Evolutionary conservation across 2,113 vertebrate species (phyloP).

Genomic region (Sarotherodon lohbergeri): DNA sequence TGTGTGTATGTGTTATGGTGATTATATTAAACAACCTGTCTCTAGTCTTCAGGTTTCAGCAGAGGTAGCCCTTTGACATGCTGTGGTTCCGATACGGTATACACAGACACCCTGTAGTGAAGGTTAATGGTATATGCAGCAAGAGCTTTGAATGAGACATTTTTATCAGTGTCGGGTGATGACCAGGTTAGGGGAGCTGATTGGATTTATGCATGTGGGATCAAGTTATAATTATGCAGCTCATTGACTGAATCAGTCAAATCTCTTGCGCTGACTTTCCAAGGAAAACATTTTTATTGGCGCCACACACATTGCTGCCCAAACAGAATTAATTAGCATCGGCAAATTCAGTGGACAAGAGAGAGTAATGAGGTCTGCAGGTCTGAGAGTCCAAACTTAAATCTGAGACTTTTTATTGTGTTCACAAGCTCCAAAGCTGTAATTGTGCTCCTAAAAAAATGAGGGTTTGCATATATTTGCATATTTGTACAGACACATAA

Average conservation of each 20-base stretch:
- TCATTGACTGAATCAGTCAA: slow-evolving; percentile 9
- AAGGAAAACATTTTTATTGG: neutral
- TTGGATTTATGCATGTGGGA: neutral
- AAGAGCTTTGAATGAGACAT: neutral
- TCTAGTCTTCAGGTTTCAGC: neutral
- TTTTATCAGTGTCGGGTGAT: neutral
- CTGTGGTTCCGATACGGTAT: neutral
- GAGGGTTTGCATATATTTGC: neutral
- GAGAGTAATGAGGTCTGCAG: neutral
- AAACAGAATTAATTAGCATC: neutral
- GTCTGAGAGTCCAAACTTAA: neutral
- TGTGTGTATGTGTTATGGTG: neutral
- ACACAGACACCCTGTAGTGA: neutral
- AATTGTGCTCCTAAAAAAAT: neutral
- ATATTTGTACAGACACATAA: neutral
- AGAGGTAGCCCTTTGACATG: neutral
- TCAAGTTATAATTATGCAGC: slow-evolving; percentile 6
- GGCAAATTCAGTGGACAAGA: neutral
- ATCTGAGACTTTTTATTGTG: neutral
- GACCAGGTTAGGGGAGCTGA: neutral
- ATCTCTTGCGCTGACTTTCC: slow-evolving; percentile 1
- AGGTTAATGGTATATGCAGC: neutral
- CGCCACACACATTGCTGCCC: neutral
- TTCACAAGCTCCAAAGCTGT: neutral
- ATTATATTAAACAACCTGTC: neutral